A percentile compares a stretch with the other conserved stretches of the same genome.
Conservation (phyloP, 1,140 invertebrate species). For the Neodiprion virginianus region DNA sequence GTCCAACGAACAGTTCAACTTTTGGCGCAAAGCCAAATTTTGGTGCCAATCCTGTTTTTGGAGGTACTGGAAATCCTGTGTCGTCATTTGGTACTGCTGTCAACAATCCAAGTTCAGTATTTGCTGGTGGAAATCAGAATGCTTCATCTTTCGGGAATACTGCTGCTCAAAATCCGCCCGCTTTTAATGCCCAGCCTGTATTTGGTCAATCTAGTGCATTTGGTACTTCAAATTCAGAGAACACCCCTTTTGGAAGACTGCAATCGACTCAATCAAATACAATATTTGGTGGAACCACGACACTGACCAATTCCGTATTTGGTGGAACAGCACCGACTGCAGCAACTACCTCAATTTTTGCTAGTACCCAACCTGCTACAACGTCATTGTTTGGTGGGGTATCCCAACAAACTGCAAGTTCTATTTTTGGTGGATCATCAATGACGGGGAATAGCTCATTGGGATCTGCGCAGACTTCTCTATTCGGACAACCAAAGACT, state of each 20-base stretch:
- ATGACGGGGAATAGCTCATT: slow-evolving; percentile 22
- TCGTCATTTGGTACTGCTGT: slow-evolving; percentile 29
- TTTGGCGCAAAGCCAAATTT: slow-evolving; percentile 47
- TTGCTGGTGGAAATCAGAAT: slow-evolving; percentile 17
- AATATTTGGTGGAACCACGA: slow-evolving; percentile 28
- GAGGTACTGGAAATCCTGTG: slow-evolving; percentile 23
- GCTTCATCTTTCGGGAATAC: slow-evolving; percentile 40
- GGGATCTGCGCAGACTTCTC: slow-evolving; percentile 20
- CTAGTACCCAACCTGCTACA: slow-evolving; percentile 23
- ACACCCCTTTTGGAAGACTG: slow-evolving; percentile 41
- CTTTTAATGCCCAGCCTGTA: slow-evolving; percentile 29
- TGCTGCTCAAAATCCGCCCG: neutral
- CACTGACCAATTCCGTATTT: slow-evolving; percentile 13
- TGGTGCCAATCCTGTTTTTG: slow-evolving; percentile 35
- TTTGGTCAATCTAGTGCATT: slow-evolving; percentile 45
- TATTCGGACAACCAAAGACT: slow-evolving; percentile 36
- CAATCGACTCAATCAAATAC: slow-evolving; percentile 29
- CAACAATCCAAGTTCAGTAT: slow-evolving; percentile 30
- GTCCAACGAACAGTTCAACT: slow-evolving; percentile 29
- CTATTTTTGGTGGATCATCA: slow-evolving; percentile 32
- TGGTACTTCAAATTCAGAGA: slow-evolving; percentile 29
- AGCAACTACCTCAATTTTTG: slow-evolving; percentile 22
- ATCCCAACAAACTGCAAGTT: slow-evolving; percentile 29
- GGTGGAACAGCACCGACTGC: slow-evolving; percentile 16
- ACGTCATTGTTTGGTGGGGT: slow-evolving; percentile 36